Conservation (phyloP, 2,888 invertebrate species). For the Microctonus brassicae region DNA sequence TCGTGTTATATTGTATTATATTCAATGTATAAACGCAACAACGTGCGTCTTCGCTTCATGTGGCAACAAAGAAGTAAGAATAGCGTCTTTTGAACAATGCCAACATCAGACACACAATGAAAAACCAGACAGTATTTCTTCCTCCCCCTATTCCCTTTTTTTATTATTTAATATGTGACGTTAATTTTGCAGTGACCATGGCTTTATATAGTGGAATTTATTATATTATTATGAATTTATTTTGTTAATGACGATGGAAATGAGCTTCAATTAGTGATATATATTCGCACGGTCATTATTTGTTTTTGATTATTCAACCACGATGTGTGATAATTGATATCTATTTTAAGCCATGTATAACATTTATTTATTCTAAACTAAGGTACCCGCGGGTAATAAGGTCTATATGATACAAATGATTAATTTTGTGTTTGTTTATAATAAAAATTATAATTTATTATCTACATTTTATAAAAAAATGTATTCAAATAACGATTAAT, state of each 20-base stretch:
- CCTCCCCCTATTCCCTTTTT: neutral
- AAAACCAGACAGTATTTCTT: slow-evolving; percentile 36
- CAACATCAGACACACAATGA: slow-evolving; percentile 18
- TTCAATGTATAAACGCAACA: slow-evolving; percentile 7
- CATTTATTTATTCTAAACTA: slow-evolving; percentile 2
- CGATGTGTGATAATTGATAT: neutral
- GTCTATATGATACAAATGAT: no score
- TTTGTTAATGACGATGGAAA: neutral
- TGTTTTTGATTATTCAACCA: neutral
- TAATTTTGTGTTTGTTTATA: no score
- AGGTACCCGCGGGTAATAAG: no score
- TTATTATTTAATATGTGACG: neutral
- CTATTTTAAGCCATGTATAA: neutral
- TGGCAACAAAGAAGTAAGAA: slow-evolving; percentile 11
- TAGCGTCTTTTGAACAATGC: slow-evolving; percentile 5
- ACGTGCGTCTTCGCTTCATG: slow-evolving; percentile 17
- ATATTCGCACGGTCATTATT: neutral
- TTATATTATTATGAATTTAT: neutral
- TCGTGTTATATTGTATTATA: slow-evolving; percentile 37
- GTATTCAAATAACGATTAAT: no score
- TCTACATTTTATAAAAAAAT: no score
- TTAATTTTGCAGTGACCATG: neutral
- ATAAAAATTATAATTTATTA: no score
- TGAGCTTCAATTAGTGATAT: neutral
- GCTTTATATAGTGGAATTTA: neutral